These are phyloP conservation scores for Acestrorhynchus altus DNA, from an alignment of 2,797 vertebrate genomes.

Conservation along the genomic window DNA sequence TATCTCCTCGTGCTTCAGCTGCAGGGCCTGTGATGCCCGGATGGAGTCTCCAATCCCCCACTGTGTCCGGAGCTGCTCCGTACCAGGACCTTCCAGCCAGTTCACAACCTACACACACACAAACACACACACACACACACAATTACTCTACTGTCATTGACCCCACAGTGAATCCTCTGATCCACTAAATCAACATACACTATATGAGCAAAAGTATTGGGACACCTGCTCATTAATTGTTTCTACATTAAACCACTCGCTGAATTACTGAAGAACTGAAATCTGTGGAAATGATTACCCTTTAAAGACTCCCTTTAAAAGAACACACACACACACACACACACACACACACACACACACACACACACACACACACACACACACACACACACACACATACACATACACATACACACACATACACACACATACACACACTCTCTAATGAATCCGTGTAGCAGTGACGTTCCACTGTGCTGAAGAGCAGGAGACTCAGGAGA, in stretches of 20 bases:
- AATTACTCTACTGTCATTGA: background rate
- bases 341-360: too few relatives aligned
- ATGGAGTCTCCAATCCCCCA: slow-evolving; percentile 97
- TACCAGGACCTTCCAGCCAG: slow-evolving; percentile 97
- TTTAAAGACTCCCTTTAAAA: too few relatives aligned
- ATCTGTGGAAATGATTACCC: too few relatives aligned
- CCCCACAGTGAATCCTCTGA: slow-evolving; percentile 38
- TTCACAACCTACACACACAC: slow-evolving; percentile 87
- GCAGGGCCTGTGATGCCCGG: slow-evolving; percentile 92
- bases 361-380: slow-evolving; percentile 33
- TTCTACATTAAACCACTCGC: too few relatives aligned
- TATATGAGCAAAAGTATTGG: too few relatives aligned
- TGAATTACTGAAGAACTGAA: too few relatives aligned
- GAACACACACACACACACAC: too few relatives aligned
- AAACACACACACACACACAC: slow-evolving; percentile 24
- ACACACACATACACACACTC: slow-evolving; percentile 22
- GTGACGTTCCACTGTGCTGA: too few relatives aligned
- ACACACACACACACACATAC: slow-evolving; percentile 39
- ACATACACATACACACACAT: slow-evolving; percentile 29
- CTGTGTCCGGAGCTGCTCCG: slow-evolving; percentile 93
- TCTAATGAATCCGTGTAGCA: too few relatives aligned
- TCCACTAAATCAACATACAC: too few relatives aligned
- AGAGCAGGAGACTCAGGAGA: slow-evolving; percentile 3
- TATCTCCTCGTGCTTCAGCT: slow-evolving; percentile 97
- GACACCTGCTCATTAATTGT: too few relatives aligned